These are phyloP conservation scores for Telmatochromis sp. DNA, from an alignment of 2,113 vertebrate species.

Conservation along the genomic window DNA sequence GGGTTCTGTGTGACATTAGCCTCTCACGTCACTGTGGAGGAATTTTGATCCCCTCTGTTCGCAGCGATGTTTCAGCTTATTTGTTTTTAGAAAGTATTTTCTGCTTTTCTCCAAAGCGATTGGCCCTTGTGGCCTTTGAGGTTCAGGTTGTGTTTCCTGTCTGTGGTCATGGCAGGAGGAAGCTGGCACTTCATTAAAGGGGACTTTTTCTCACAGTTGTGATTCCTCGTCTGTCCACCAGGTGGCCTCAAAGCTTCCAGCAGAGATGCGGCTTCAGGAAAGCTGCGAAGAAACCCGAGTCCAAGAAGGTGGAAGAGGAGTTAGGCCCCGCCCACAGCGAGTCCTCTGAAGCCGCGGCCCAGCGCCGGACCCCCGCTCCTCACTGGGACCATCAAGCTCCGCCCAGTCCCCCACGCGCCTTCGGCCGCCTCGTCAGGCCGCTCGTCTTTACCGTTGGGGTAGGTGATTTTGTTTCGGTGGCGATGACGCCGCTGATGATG, in stretches of 20 bases:
- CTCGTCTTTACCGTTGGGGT: constrained; percentile 87
- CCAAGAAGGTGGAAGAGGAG: constrained; percentile 61
- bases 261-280: constrained; percentile 77
- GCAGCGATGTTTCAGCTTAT: not conserved
- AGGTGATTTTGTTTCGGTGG: constrained; percentile 24
- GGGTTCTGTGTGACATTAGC: not conserved
- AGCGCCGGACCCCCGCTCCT: constrained; percentile 37
- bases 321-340: not conserved
- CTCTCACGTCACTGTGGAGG: not conserved
- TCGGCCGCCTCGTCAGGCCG: constrained; percentile 76
- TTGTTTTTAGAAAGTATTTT: not conserved
- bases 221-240: constrained; percentile 4
- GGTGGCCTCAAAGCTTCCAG: constrained; percentile 68
- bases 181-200: not conserved
- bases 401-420: constrained; percentile 34
- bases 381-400: constrained; percentile 36
- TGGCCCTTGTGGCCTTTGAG: not conserved
- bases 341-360: not conserved
- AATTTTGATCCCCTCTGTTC: fast-evolving
- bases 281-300: constrained; percentile 68
- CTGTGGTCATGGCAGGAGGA: not conserved
- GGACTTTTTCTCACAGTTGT: not conserved
- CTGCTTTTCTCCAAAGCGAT: not conserved
- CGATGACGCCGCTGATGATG: not conserved
- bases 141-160: not conserved